These are phyloP conservation scores for Podocnemis expansa DNA, from an alignment of 2,113 vertebrate genomes.

Conservation along the genomic window DNA sequence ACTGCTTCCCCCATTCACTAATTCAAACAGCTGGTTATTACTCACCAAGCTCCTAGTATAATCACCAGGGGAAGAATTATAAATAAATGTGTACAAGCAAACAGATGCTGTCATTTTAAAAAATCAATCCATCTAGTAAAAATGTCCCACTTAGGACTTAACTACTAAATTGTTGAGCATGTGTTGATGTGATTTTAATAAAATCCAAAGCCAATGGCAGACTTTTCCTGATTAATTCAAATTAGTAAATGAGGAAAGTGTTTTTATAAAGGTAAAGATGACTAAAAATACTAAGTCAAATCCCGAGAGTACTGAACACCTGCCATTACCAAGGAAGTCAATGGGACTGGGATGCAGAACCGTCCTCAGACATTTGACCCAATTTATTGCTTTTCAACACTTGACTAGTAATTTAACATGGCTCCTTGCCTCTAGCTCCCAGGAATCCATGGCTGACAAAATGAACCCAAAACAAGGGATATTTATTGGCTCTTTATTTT, in stretches of 20 bases:
- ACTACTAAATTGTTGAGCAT: slow-evolving; percentile 59
- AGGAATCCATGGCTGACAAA: neutral
- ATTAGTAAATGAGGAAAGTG: slow-evolving; percentile 8
- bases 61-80: slow-evolving; percentile 79
- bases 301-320: neutral
- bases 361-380: neutral
- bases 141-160: slow-evolving; percentile 71
- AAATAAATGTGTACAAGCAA: slow-evolving; percentile 80
- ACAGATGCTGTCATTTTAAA: slow-evolving; percentile 82
- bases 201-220: slow-evolving; percentile 49
- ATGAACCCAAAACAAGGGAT: slow-evolving; percentile 5
- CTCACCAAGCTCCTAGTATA: slow-evolving; percentile 62
- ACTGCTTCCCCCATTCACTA: slow-evolving; percentile 61
- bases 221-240: slow-evolving; percentile 41
- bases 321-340: neutral
- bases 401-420: neutral
- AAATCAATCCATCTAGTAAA: slow-evolving; percentile 72
- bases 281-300: neutral
- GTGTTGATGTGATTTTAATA: slow-evolving; percentile 67
- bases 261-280: neutral
- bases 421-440: neutral
- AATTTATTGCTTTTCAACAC: neutral
- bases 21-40: slow-evolving; percentile 80
- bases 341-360: neutral
- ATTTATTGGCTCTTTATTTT: neutral